Conservation (phyloP, 2,113 vertebrate genomes). For the Myiozetetes cayanensis region DNA sequence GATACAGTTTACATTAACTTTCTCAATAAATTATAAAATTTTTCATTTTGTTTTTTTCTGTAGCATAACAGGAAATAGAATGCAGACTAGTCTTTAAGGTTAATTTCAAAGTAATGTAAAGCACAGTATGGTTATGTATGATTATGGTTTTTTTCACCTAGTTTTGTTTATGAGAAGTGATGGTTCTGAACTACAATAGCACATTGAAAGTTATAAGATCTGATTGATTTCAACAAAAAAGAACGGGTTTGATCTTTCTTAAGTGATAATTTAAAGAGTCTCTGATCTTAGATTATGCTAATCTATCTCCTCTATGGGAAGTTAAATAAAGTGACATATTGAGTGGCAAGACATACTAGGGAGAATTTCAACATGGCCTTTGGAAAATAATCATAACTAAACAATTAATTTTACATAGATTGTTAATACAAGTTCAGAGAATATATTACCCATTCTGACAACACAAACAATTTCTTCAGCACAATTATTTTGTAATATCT, state of each 20-base stretch:
- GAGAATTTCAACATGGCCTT: accelerated
- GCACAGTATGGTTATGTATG: not conserved
- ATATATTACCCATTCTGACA: not conserved
- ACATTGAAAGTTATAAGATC: not conserved
- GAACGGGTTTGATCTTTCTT: not conserved
- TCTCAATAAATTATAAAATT: not conserved
- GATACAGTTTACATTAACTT: not conserved
- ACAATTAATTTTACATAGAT: not conserved
- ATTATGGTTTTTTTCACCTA: not conserved
- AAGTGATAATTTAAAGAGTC: not conserved
- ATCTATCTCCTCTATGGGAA: not conserved
- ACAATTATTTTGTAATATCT: not conserved
- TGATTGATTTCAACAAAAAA: not conserved
- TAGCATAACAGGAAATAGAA: not conserved
- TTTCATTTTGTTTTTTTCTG: not conserved
- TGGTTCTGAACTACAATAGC: not conserved
- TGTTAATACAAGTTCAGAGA: not conserved
- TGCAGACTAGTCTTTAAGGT: not conserved
- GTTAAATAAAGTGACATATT: not conserved
- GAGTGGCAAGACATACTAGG: not conserved
- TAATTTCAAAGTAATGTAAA: not conserved
- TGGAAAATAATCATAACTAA: not conserved
- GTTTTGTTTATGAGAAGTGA: not conserved
- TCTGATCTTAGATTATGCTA: not conserved
- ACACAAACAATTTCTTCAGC: not conserved